Conservation (phyloP, 2,797 vertebrate species). For the Esox lucius region DNA sequence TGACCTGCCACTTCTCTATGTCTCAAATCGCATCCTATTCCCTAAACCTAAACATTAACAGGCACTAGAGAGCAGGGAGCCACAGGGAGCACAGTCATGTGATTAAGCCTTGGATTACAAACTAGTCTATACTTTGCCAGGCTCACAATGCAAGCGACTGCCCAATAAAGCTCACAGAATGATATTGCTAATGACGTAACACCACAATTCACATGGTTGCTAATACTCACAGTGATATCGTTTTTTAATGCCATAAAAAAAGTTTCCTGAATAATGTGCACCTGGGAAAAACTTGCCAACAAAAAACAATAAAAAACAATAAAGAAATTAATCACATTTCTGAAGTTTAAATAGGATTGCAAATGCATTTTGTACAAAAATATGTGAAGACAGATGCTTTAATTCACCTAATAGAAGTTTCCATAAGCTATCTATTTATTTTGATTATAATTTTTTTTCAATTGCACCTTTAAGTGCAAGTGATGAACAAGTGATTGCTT, state of each 20-base stretch:
- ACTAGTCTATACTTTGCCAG: not conserved
- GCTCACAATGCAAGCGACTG: not conserved
- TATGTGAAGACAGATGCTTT: conserved; percentile 4
- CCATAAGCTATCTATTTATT: too few relatives aligned
- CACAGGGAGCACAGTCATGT: not conserved
- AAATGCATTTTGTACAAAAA: conserved; percentile 16
- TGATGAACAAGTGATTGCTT: not conserved
- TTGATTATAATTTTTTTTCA: not conserved
- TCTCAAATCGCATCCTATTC: not conserved
- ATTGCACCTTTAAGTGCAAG: not conserved
- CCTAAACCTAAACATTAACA: not conserved
- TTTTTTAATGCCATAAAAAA: conserved; percentile 17
- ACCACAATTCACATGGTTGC: conserved; percentile 1
- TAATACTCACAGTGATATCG: conserved; percentile 7
- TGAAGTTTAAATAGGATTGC: conserved; percentile 8
- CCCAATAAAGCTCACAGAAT: not conserved
- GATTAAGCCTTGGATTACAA: not conserved
- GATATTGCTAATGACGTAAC: not conserved
- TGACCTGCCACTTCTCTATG: not conserved
- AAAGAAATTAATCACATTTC: not conserved
- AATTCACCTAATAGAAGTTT: conserved; percentile 5
- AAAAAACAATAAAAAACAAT: not conserved
- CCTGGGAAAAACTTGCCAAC: not conserved
- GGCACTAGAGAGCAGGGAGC: not conserved
- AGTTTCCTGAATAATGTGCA: not conserved